Base-by-base conservation (phyloP, 1,140 invertebrate species). In the Habropoda laboriosa region DNA sequence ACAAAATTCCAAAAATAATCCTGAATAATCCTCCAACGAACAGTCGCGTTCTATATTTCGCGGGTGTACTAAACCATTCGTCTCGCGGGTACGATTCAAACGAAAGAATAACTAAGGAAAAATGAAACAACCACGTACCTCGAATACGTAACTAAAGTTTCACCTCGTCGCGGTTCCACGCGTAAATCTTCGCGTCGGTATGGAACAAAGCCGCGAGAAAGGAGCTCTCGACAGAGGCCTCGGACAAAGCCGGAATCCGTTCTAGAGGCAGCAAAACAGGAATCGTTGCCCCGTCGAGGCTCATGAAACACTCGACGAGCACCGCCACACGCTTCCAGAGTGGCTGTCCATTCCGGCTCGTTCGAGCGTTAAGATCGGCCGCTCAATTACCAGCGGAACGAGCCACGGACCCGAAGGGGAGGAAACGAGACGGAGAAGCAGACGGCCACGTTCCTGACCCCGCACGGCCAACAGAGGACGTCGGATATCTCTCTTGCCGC, bases 281-380 rank as follows among this genome's bases (percentile, higher is more conserved):
- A 83, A 80, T 67, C 71, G 77, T 70, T 67, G 60, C 51, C 53
- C 71, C 70, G 76, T 49, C 77, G 82, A 83, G 83, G 71, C 66
- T 80, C 76, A 63, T 83, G 77, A 85, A 83, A 80, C 71, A 63
- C 81, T 83, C 71, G 49, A 74, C 68, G 68, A 78, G 67, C 51
- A 57, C 30, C 64, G 68, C 63, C 55, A 53, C 55, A 53, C 55
- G 81, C 51, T 71, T 64, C 45, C 70, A 53, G 51, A 53, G 70
- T 32, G 68, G 60, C n/a, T n/a, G 38, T 8, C 82, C 58, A 86
- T 86, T 86, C 75, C 60, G n/a, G 72, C 16, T 76, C 66, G 68
- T 80, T 86, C 76, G 80, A 80, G 76, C 80, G 76, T 86, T 82
- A 85, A 80, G 83, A 86, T 86, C 64, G 85, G 71, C 72, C 76